Conservation (phyloP, 2,888 invertebrate genomes). For the Octodonta nipae region DNA sequence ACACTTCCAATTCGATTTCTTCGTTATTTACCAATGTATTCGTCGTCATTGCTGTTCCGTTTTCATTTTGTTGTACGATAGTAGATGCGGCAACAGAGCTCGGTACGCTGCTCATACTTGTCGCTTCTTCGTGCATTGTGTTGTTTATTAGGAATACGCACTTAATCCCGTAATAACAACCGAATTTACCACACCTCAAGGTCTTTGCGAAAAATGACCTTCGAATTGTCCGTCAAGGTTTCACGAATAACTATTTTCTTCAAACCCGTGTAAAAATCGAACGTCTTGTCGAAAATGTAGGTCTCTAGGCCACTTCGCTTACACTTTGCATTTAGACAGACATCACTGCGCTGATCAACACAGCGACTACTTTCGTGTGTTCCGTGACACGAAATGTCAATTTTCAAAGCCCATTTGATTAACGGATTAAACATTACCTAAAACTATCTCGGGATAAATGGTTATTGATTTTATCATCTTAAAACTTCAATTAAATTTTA, state of each 20-base stretch:
- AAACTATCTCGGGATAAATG: too few species aligned
- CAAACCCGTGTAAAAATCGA: slow-evolving; percentile 43
- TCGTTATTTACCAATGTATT: slow-evolving; percentile 27
- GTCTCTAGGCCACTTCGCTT: slow-evolving; percentile 82
- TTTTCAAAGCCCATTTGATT: too few species aligned
- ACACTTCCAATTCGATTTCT: slow-evolving; percentile 38
- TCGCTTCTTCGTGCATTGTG: slow-evolving; percentile 61
- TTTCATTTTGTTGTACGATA: slow-evolving; percentile 37
- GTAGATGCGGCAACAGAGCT: slow-evolving; percentile 52
- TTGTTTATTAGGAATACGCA: slow-evolving; percentile 37
- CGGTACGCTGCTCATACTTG: slow-evolving; percentile 54
- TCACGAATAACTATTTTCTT: slow-evolving; percentile 38
- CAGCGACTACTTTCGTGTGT: slow-evolving; percentile 51
- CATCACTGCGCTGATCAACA: slow-evolving; percentile 56
- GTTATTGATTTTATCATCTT: too few species aligned
- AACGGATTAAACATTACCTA: too few species aligned
- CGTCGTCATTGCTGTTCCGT: slow-evolving; percentile 28
- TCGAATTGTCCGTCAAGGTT: slow-evolving; percentile 37
- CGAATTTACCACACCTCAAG: slow-evolving; percentile 34
- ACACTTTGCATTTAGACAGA: slow-evolving; percentile 68
- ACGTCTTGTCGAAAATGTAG: slow-evolving; percentile 67
- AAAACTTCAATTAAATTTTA: too few species aligned
- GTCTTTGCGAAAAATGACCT: slow-evolving; percentile 37
- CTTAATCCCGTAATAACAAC: slow-evolving; percentile 34
- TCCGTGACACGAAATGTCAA: too few species aligned